Conservation (phyloP, 2,888 invertebrate genomes). For the Mimachlamys varia region DNA sequence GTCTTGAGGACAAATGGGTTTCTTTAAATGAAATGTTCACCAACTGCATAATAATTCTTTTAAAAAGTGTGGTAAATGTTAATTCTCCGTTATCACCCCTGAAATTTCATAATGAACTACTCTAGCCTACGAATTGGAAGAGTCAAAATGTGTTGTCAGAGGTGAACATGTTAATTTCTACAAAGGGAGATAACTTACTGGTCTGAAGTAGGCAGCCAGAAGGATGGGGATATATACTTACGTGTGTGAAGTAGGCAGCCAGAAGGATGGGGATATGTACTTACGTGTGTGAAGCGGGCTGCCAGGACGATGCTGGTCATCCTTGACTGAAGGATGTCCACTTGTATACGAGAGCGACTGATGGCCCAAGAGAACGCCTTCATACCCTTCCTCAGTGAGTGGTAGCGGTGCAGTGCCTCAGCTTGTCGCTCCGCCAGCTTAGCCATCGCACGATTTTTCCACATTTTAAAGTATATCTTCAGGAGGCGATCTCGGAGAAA, state of each 20-base stretch:
- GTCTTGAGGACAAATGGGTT: no score
- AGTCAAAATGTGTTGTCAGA: no score
- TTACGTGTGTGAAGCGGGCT: slow-evolving; percentile 66
- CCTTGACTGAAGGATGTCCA: slow-evolving; percentile 65
- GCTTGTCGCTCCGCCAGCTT: slow-evolving; percentile 58
- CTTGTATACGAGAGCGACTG: slow-evolving; percentile 65
- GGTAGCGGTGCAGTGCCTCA: slow-evolving; percentile 58
- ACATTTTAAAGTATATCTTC: slow-evolving; percentile 58
- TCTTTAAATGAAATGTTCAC: no score
- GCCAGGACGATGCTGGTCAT: slow-evolving; percentile 59
- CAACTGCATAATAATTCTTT: no score
- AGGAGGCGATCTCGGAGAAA: slow-evolving; percentile 59
- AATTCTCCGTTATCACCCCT: no score
- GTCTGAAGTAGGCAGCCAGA: slow-evolving; percentile 60
- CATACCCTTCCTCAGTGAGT: slow-evolving; percentile 70
- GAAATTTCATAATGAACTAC: no score
- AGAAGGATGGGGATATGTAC: slow-evolving; percentile 37
- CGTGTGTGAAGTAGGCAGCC: slow-evolving; percentile 65
- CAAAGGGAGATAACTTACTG: slow-evolving; percentile 56
- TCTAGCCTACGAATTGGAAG: no score
- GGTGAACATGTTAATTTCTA: no score
- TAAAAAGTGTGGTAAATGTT: no score
- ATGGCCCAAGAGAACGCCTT: slow-evolving; percentile 74
- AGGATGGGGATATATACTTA: slow-evolving; percentile 43
- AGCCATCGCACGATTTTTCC: slow-evolving; percentile 59